Conservation (phyloP, 2,888 invertebrate species). For the Thymelicus sylvestris region DNA sequence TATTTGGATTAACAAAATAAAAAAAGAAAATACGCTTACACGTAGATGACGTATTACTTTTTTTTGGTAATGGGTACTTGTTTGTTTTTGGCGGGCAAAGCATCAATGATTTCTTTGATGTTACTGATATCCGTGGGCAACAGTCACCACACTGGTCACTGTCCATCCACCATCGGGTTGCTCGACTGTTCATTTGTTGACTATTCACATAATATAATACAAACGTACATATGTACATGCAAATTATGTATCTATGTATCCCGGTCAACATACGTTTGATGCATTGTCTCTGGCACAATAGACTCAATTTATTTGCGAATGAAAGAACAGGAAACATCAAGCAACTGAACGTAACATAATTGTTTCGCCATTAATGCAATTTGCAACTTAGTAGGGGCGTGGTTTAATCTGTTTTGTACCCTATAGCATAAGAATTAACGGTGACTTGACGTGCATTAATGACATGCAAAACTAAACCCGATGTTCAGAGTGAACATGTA, state of each 20-base stretch:
- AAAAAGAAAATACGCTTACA: too few species aligned
- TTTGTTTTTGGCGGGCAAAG: too few species aligned
- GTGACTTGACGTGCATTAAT: neutral
- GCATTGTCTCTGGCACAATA: slow-evolving; percentile 30
- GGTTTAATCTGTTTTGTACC: neutral
- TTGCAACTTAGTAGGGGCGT: slow-evolving; percentile 3
- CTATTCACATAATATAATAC: too few species aligned
- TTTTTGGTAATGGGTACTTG: too few species aligned
- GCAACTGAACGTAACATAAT: slow-evolving; percentile 25
- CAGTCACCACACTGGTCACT: too few species aligned
- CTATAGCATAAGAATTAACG: neutral
- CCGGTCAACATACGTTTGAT: slow-evolving; percentile 7
- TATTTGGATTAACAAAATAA: too few species aligned
- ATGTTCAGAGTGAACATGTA: neutral
- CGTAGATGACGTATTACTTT: too few species aligned
- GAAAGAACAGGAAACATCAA: slow-evolving; percentile 37
- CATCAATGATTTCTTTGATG: too few species aligned
- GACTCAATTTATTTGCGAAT: slow-evolving; percentile 22
- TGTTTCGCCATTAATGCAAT: slow-evolving; percentile 17
- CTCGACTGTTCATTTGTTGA: too few species aligned
- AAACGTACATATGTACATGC: too few species aligned
- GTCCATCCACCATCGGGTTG: too few species aligned
- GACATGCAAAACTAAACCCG: neutral
- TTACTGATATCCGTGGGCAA: too few species aligned
- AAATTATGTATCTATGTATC: neutral